Conservation (phyloP, 2,888 invertebrate species). For the Rhingia campestris region DNA sequence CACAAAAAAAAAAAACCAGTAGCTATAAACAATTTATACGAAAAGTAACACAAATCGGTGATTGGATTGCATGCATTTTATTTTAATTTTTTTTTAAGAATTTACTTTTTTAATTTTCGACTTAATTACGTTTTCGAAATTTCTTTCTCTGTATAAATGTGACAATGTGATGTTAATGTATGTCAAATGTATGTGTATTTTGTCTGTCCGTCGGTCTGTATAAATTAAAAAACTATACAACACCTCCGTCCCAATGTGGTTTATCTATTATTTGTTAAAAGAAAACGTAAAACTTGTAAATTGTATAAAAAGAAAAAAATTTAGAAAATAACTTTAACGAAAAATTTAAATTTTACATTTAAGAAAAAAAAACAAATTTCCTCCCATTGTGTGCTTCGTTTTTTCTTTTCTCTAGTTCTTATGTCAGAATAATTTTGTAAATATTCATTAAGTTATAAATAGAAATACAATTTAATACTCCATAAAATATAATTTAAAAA, state of each 20-base stretch:
- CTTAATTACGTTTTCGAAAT: too few relatives aligned
- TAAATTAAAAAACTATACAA: conserved; percentile 51
- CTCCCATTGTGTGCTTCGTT: conserved; percentile 55
- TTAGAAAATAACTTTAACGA: conserved; percentile 36
- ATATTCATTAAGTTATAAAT: conserved; percentile 64
- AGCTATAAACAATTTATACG: conserved; percentile 71
- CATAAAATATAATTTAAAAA: conserved; percentile 49
- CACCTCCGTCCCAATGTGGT: conserved; percentile 72
- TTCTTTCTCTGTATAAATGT: conserved; percentile 57
- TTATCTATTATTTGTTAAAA: conserved; percentile 68
- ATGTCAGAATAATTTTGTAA: conserved; percentile 61
- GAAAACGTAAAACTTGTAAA: conserved; percentile 70
- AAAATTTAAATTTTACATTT: conserved; percentile 41
- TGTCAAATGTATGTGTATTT: conserved; percentile 61
- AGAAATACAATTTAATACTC: conserved; percentile 65
- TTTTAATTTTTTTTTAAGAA: conserved; percentile 28
- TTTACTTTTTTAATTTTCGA: background rate
- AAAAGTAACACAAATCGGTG: conserved; percentile 53
- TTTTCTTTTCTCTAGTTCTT: conserved; percentile 29
- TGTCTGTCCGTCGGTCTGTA: conserved; percentile 59
- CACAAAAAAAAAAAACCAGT: conserved; percentile 53
- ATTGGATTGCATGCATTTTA: conserved; percentile 57
- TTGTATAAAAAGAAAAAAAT: conserved; percentile 71
- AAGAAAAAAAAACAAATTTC: conserved; percentile 53
- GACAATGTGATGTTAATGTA: conserved; percentile 56